These are phyloP conservation scores for Anhinga anhinga DNA, from an alignment of 2,113 vertebrate species.

Conservation along the genomic window DNA sequence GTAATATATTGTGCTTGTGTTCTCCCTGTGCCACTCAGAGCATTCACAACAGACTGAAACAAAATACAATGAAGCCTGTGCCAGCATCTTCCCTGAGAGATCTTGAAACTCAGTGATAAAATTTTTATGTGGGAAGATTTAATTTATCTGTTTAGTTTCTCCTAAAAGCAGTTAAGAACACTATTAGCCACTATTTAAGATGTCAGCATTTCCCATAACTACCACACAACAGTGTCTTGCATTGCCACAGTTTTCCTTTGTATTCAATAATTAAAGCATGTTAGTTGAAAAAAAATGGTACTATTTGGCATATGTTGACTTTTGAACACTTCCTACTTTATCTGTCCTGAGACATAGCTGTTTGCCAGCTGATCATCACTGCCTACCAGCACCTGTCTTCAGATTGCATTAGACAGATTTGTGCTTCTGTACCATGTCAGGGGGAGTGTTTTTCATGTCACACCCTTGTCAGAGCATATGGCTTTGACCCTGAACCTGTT, in stretches of 20 bases:
- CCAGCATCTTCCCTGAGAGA: not conserved
- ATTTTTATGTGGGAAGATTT: not conserved
- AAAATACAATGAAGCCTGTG: not conserved
- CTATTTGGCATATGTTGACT: not conserved
- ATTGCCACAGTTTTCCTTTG: not conserved
- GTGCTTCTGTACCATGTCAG: not conserved
- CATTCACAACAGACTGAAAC: not conserved
- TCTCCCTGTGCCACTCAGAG: not conserved
- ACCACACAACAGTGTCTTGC: not conserved
- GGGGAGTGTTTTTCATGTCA: not conserved
- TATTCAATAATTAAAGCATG: not conserved
- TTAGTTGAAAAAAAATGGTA: not conserved
- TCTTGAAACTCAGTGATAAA: slow-evolving; percentile 7
- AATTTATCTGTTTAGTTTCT: not conserved
- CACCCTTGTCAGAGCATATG: slow-evolving; percentile 12
- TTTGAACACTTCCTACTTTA: not conserved
- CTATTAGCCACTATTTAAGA: not conserved
- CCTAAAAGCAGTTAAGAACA: not conserved
- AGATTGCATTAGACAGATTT: not conserved
- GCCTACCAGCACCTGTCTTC: not conserved
- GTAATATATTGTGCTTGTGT: not conserved
- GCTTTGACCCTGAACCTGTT: slow-evolving; percentile 22
- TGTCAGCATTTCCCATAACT: not conserved
- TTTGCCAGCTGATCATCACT: slow-evolving; percentile 1
- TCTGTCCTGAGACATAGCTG: not conserved